These are phyloP conservation scores for Microctenopoma steveboyesi DNA, from an alignment of 2,797 vertebrate species.

Conservation along the genomic window DNA sequence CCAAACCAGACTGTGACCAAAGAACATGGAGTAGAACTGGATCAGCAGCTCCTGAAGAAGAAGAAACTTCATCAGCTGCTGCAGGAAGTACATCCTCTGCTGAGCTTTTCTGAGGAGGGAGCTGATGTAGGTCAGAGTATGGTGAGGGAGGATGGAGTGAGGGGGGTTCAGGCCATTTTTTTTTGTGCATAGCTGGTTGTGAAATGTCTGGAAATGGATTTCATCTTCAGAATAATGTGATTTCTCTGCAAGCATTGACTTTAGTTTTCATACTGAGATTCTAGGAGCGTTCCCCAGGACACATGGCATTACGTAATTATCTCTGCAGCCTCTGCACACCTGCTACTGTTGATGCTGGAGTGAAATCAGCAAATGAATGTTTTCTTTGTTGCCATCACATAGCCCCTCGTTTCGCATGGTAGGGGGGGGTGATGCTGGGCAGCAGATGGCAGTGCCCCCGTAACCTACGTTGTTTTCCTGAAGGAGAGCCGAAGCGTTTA, in stretches of 20 bases:
- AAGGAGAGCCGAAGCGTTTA: slow-evolving; percentile 43
- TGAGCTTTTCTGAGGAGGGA: too few relatives aligned
- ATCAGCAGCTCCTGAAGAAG: too few relatives aligned
- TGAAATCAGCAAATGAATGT: slow-evolving; percentile 37
- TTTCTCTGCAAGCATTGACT: slow-evolving; percentile 1
- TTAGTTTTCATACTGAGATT: slow-evolving; percentile 7
- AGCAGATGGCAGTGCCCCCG: slow-evolving; percentile 14
- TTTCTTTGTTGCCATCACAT: slow-evolving; percentile 53
- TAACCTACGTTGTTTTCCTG: slow-evolving; percentile 47
- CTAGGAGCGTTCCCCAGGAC: slow-evolving; percentile 9
- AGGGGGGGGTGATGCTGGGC: slow-evolving; percentile 2
- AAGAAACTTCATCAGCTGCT: too few relatives aligned
- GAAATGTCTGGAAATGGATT: too few relatives aligned
- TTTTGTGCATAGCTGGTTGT: too few relatives aligned
- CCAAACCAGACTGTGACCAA: too few relatives aligned
- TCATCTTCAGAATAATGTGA: background rate
- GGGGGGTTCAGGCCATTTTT: too few relatives aligned
- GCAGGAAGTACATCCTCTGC: too few relatives aligned
- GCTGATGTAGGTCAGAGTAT: too few relatives aligned
- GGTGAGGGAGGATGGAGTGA: too few relatives aligned
- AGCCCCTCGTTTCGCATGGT: slow-evolving; percentile 26
- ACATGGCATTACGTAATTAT: slow-evolving; percentile 19
- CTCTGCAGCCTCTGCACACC: slow-evolving; percentile 37
- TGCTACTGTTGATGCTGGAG: slow-evolving; percentile 37
- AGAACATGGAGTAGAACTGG: too few relatives aligned